These are phyloP conservation scores for Drosophila orosa DNA, from an alignment of 1,140 invertebrate species.

Conservation along the genomic window DNA sequence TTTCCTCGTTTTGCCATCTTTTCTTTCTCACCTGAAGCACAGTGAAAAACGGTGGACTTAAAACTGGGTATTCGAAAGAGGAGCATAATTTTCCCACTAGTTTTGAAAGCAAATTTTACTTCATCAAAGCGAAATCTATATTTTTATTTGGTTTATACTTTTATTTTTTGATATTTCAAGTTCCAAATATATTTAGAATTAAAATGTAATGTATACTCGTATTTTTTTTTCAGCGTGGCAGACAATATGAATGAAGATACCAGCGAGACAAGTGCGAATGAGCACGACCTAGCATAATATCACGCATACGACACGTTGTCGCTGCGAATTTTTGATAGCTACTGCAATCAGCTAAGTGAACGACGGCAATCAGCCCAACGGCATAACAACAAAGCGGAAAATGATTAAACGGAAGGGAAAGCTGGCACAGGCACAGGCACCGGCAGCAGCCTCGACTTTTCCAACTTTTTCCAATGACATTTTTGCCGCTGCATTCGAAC, in stretches of 20 bases:
- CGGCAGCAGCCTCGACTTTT: conserved; percentile 11
- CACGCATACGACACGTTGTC: conserved; percentile 53
- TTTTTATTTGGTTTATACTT: too few species aligned
- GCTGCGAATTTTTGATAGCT: conserved; percentile 44
- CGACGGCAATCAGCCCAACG: conserved; percentile 40
- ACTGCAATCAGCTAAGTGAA: conserved; percentile 55
- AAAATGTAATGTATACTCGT: accelerated
- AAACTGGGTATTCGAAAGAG: background rate
- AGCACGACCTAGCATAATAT: conserved; percentile 52
- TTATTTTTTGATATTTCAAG: background rate
- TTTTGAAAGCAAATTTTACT: background rate
- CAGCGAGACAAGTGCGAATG: conserved; percentile 35
- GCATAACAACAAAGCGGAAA: conserved; percentile 34
- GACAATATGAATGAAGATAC: conserved; percentile 52
- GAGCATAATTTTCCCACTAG: accelerated
- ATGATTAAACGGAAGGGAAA: conserved; percentile 53
- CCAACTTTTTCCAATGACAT: conserved; percentile 33
- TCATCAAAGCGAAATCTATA: background rate
- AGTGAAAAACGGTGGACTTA: background rate
- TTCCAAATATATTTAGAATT: background rate
- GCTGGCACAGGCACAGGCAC: conserved; percentile 23
- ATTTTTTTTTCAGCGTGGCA: background rate
- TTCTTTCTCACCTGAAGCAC: background rate
- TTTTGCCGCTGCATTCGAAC: conserved; percentile 47
- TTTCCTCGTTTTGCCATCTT: background rate